Evolutionary conservation across 2,113 vertebrate genomes (phyloP).

Genomic region (Hemiprocne comata): DNA sequence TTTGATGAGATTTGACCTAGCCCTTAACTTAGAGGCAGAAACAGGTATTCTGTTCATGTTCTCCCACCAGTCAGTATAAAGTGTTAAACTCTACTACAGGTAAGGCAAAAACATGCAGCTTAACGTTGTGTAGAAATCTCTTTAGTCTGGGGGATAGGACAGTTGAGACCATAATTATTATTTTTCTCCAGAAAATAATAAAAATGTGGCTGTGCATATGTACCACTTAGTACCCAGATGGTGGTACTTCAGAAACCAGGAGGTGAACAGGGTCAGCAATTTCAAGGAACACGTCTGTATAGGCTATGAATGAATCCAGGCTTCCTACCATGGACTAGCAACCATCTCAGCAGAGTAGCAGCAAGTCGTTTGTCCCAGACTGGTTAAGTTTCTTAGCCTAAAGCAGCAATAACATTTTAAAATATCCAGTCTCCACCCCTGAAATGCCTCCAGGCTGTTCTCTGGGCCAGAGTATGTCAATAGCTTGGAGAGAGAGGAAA

Average conservation of each 20-base stretch:
- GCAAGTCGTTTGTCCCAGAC: background rate
- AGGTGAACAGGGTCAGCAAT: background rate
- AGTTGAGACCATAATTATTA: background rate
- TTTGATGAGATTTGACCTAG: background rate
- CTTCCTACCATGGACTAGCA: background rate
- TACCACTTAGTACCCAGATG: background rate
- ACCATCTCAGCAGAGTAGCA: background rate
- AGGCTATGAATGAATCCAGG: background rate
- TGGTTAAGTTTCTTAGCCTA: background rate
- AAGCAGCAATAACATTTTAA: background rate
- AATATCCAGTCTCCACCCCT: background rate
- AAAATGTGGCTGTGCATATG: background rate
- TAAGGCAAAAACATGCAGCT: background rate
- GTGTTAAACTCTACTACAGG: background rate
- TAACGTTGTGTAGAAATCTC: background rate
- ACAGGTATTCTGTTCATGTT: background rate
- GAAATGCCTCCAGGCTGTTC: background rate
- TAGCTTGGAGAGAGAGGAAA: background rate
- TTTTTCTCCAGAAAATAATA: background rate
- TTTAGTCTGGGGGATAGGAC: background rate
- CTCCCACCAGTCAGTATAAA: background rate
- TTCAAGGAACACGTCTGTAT: background rate
- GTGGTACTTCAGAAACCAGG: background rate
- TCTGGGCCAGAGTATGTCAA: background rate
- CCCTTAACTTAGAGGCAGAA: background rate